Percentiles rank a stretch among this genome's conserved stretches.
These are phyloP conservation scores for Pelagia noctiluca DNA, from an alignment of 30 jellyfish, hydroid and myxozoan species.

Conservation along the genomic window DNA sequence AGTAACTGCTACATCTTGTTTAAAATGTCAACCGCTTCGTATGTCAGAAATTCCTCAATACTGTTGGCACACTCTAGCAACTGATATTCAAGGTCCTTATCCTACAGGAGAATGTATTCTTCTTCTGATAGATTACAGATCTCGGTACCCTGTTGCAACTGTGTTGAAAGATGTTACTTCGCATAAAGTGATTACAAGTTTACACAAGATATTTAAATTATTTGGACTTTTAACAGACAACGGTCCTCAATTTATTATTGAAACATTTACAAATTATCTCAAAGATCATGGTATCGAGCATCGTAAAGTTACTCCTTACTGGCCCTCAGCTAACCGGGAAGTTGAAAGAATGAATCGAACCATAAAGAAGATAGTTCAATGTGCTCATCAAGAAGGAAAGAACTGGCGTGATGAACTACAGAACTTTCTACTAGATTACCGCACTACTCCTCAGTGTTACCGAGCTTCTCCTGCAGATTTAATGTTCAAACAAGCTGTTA, in stretches of 20 bases:
- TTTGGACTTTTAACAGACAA: conserved; percentile 24
- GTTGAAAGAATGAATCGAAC: conserved; percentile 22
- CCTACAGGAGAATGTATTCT: conserved; percentile 33
- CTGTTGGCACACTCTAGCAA: conserved; percentile 18
- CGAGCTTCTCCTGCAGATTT: no score
- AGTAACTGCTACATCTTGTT: conserved; percentile 22
- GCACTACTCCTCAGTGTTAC: conserved; percentile 65
- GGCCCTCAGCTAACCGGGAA: conserved; percentile 31
- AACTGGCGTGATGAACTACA: conserved; percentile 46
- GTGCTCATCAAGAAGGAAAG: background rate
- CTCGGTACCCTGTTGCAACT: conserved; percentile 7
- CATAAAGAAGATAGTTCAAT: conserved; percentile 1
- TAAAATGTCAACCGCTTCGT: conserved; percentile 16
- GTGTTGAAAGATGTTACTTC: background rate
- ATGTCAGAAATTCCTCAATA: conserved; percentile 21
- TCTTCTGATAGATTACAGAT: conserved; percentile 30
- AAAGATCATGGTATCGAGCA: conserved; percentile 7
- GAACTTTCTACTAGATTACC: conserved; percentile 30
- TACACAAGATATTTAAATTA: background rate
- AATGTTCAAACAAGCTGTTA: no score
- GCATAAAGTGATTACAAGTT: background rate
- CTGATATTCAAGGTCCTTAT: conserved; percentile 15
- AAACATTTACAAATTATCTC: conserved; percentile 3
- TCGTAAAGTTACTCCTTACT: conserved; percentile 13
- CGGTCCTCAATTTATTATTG: conserved; percentile 23